A percentile compares a stretch with the other conserved stretches of the same genome.
phyloP scores from a whole-genome alignment of 2,797 vertebrate genomes.

The Paedocypris micromegethes region DNA sequence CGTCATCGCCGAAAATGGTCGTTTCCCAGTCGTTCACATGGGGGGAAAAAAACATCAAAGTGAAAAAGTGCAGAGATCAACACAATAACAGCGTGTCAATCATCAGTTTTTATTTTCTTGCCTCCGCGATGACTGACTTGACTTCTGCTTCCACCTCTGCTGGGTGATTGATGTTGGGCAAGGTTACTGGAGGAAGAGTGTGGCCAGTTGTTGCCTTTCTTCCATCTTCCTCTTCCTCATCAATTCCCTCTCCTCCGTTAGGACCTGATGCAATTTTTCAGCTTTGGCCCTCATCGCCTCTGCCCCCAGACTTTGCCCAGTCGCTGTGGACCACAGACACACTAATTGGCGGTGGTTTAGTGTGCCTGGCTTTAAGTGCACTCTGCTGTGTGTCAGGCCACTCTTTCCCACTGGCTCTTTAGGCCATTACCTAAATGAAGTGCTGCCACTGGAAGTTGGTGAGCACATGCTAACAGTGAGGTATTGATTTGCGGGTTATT shows the following conservation, averaged over 20 bases:
- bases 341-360: slow-evolving; percentile 49
- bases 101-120: slow-evolving; percentile 4
- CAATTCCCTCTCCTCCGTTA: not conserved
- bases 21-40: too few relatives aligned
- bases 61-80: slow-evolving; percentile 11
- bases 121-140: not conserved
- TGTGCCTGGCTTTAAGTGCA: slow-evolving; percentile 45
- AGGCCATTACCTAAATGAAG: slow-evolving; percentile 54
- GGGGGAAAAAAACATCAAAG: not conserved
- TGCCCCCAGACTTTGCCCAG: slow-evolving; percentile 37
- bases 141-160: slow-evolving; percentile 21
- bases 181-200: slow-evolving; percentile 7
- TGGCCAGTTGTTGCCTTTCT: slow-evolving; percentile 12
- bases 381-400: slow-evolving; percentile 41
- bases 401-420: slow-evolving; percentile 40
- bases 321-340: slow-evolving; percentile 31
- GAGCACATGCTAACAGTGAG: slow-evolving; percentile 30
- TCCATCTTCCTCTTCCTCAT: not conserved
- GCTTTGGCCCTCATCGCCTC: slow-evolving; percentile 20
- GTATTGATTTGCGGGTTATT: slow-evolving; percentile 51
- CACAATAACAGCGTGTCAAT: not conserved
- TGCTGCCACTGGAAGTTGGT: slow-evolving; percentile 42
- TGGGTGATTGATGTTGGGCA: slow-evolving; percentile 14
- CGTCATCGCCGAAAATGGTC: too few relatives aligned
- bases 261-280: slow-evolving; percentile 27